Conservation (phyloP, 2,888 invertebrate genomes). For the Drosophila subsilvestris region DNA sequence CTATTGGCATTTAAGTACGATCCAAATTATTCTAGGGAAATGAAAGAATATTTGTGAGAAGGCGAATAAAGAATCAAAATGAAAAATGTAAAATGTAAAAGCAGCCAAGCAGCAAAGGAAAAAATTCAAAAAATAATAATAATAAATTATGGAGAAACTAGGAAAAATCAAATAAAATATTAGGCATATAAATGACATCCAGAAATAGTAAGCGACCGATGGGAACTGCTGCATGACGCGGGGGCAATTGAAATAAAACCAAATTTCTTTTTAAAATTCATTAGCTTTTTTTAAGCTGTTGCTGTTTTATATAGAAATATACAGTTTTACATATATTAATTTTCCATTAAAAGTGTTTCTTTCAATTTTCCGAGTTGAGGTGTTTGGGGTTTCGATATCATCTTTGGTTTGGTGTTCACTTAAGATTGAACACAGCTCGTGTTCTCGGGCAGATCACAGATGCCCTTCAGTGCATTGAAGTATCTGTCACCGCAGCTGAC, state of each 20-base stretch:
- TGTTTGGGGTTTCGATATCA: not conserved
- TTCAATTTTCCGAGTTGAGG: slow-evolving; percentile 1
- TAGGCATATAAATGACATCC: too few relatives aligned
- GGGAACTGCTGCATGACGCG: too few relatives aligned
- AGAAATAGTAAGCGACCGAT: too few relatives aligned
- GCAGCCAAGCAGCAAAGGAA: too few relatives aligned
- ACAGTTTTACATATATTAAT: not conserved
- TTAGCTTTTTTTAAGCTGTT: slow-evolving; percentile 8
- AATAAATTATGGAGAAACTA: too few relatives aligned
- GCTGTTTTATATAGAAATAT: slow-evolving; percentile 9
- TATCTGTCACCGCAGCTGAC: slow-evolving; percentile 69
- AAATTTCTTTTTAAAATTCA: not conserved
- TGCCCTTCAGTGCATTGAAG: slow-evolving; percentile 71
- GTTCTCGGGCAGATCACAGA: slow-evolving; percentile 75
- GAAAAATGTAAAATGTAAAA: too few relatives aligned
- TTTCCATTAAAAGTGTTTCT: slow-evolving; percentile 5
- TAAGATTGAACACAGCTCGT: slow-evolving; percentile 62
- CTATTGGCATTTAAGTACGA: too few relatives aligned
- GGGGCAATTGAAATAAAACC: not conserved
- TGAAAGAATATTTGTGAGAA: too few relatives aligned
- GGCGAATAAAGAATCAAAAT: too few relatives aligned
- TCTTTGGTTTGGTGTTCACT: not conserved
- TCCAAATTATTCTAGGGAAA: too few relatives aligned
- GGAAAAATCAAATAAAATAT: too few relatives aligned
- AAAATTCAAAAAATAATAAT: too few relatives aligned